These are phyloP conservation scores for Trachurus trachurus DNA, from an alignment of 2,797 vertebrate species.

Conservation along the genomic window DNA sequence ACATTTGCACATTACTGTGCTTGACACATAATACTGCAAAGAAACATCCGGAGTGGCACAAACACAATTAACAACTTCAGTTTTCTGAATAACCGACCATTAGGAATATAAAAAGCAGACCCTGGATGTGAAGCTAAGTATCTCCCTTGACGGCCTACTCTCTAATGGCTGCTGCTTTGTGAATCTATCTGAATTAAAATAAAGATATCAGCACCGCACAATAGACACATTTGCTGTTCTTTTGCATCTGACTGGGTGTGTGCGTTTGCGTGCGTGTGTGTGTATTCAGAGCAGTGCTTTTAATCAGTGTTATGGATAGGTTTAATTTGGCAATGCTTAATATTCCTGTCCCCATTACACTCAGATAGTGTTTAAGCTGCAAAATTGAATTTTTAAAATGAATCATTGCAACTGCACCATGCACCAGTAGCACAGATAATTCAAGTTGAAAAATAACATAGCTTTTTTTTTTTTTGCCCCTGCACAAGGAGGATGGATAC, in stretches of 20 bases:
- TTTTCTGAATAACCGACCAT: constrained; percentile 52
- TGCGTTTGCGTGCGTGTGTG: constrained; percentile 7
- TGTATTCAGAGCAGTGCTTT: constrained; percentile 64
- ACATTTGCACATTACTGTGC: neutral
- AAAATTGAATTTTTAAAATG: constrained; percentile 80
- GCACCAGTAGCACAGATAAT: constrained; percentile 75
- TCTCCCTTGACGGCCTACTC: constrained; percentile 41
- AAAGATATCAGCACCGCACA: constrained; percentile 72
- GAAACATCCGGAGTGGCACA: constrained; percentile 19
- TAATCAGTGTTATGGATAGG: constrained; percentile 83
- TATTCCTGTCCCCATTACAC: constrained; percentile 79
- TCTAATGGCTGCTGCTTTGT: constrained; percentile 68
- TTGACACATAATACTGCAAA: constrained; percentile 10
- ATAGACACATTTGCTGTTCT: constrained; percentile 56
- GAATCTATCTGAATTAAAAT: constrained; percentile 69
- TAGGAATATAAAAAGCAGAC: constrained; percentile 54
- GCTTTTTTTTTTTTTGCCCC: neutral
- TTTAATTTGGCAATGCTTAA: constrained; percentile 82
- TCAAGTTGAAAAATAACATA: constrained; percentile 74
- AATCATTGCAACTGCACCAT: constrained; percentile 68
- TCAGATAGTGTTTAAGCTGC: constrained; percentile 80
- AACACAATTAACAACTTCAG: constrained; percentile 34
- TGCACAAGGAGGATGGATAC: constrained; percentile 61
- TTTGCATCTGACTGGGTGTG: constrained; percentile 33
- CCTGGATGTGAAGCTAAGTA: constrained; percentile 49